These are phyloP conservation scores for Hyppa rectilinea DNA, from an alignment of 2,888 invertebrate species.

Conservation along the genomic window DNA sequence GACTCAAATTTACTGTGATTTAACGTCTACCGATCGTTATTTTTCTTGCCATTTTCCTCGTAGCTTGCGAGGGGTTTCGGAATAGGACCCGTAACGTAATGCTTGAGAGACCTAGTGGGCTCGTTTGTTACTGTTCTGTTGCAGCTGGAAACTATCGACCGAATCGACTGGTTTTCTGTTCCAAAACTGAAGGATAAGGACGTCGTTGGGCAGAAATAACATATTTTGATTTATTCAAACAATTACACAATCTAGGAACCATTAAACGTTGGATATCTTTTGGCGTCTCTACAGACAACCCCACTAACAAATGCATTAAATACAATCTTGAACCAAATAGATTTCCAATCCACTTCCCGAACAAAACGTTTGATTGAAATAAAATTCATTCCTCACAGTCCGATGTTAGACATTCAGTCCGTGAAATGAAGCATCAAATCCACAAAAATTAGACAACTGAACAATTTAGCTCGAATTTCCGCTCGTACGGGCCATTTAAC, in stretches of 20 bases:
- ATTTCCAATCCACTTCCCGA: conserved; percentile 63
- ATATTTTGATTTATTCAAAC: conserved; percentile 4
- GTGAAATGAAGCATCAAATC: conserved; percentile 84
- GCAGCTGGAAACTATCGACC: conserved; percentile 39
- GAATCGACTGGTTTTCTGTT: background rate
- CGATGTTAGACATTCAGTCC: conserved; percentile 73
- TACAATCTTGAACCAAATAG: conserved; percentile 54
- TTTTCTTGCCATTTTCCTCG: conserved; percentile 77
- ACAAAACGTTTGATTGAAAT: conserved; percentile 70
- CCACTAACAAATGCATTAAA: conserved; percentile 33
- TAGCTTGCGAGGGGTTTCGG: conserved; percentile 62
- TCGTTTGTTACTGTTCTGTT: conserved; percentile 35
- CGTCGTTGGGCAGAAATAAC: background rate
- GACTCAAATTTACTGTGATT: conserved; percentile 87
- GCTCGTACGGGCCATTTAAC: conserved; percentile 85
- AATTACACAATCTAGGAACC: conserved; percentile 10
- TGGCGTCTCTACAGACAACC: background rate
- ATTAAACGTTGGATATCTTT: conserved; percentile 1
- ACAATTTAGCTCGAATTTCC: conserved; percentile 85
- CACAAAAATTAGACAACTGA: conserved; percentile 87
- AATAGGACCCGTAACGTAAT: conserved; percentile 57
- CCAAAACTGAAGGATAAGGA: background rate
- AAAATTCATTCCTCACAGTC: conserved; percentile 59
- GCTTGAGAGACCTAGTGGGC: conserved; percentile 48
- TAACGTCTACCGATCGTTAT: conserved; percentile 82